phyloP scores from a whole-genome alignment of 2,888 invertebrate species.

The Exephanes ischioxanthus region DNA sequence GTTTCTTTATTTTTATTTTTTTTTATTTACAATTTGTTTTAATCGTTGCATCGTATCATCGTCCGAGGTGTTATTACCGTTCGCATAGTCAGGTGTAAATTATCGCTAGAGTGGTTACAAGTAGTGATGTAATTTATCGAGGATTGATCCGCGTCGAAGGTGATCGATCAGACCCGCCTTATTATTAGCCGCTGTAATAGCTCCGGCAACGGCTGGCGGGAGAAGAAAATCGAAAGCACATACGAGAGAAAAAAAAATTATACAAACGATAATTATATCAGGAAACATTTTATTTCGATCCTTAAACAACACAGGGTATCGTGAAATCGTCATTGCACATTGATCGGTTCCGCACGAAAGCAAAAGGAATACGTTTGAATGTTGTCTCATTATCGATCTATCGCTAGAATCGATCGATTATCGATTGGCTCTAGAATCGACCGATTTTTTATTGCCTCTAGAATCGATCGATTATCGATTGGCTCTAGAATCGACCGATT shows the following conservation, averaged over 20 bases:
- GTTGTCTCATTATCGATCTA: background rate
- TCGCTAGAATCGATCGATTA: background rate
- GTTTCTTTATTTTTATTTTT: slow-evolving; percentile 29
- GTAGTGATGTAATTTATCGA: slow-evolving; percentile 49
- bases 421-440: too few species aligned
- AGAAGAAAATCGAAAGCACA: background rate
- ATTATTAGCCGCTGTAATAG: slow-evolving; percentile 3
- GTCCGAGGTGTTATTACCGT: slow-evolving; percentile 31
- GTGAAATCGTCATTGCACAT: slow-evolving; percentile 29
- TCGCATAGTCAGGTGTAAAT: slow-evolving; percentile 25
- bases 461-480: too few species aligned
- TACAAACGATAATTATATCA: background rate
- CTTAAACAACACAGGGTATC: slow-evolving; percentile 19
- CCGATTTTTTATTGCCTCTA: too few species aligned
- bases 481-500: background rate
- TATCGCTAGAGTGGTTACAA: background rate
- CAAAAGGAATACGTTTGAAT: slow-evolving; percentile 28
- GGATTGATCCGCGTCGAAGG: slow-evolving; percentile 28
- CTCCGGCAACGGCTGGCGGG: background rate
- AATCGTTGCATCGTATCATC: slow-evolving; percentile 48
- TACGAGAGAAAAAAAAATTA: background rate
- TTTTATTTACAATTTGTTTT: background rate
- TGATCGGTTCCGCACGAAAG: slow-evolving; percentile 22
- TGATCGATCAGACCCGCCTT: slow-evolving; percentile 8
- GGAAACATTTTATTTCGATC: slow-evolving; percentile 55